phyloP scores from a whole-genome alignment of 2,113 vertebrate genomes.

The Mirza zaza region DNA sequence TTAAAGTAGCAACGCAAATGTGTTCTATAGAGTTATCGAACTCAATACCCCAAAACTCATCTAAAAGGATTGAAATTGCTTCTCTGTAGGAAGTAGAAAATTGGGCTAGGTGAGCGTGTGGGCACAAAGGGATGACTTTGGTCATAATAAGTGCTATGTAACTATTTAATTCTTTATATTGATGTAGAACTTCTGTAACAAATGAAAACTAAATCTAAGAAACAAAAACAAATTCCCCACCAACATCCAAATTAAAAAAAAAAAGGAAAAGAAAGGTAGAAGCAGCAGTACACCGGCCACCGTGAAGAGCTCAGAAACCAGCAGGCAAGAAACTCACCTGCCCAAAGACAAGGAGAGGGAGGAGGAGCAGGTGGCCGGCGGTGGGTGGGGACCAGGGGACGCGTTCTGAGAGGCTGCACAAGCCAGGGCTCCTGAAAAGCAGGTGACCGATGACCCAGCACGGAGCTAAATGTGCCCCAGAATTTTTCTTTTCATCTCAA shows the following conservation, averaged over 20 bases:
- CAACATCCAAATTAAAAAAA: too few relatives aligned
- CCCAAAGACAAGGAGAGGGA: not conserved
- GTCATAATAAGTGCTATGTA: not conserved
- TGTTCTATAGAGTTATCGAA: not conserved
- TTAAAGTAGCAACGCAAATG: not conserved
- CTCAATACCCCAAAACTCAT: not conserved
- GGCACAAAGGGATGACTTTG: not conserved
- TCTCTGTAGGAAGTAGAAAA: not conserved
- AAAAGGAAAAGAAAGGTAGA: not conserved
- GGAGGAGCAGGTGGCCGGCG: not conserved
- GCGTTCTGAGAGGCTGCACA: not conserved
- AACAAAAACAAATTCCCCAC: not conserved
- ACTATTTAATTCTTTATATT: not conserved
- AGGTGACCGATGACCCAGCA: not conserved
- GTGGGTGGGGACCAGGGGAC: not conserved
- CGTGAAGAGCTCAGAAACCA: not conserved
- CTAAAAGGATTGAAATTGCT: not conserved
- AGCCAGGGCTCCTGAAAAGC: not conserved
- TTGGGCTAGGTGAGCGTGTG: not conserved
- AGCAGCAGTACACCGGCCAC: not conserved
- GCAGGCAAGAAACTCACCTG: not conserved
- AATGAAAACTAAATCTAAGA: slow-evolving; percentile 35
- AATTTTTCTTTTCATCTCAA: not conserved
- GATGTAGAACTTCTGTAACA: not conserved
- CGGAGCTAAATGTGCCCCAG: not conserved